Base-by-base conservation (phyloP, 1,140 invertebrate genomes). In the Scaptomyza graminum region DNA sequence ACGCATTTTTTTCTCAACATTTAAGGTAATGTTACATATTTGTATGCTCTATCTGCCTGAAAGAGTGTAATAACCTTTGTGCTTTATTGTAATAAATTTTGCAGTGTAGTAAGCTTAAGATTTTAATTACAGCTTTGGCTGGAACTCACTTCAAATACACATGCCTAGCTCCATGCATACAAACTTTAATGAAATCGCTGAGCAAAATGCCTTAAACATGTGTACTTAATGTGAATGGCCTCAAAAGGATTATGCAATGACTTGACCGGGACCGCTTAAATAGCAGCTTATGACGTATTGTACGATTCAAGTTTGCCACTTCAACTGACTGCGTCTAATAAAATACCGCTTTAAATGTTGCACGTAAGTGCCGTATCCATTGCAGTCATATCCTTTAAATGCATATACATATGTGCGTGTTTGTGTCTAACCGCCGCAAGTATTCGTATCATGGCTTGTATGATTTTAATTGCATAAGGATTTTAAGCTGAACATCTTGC, bases 341-440 rank as follows among this genome's bases (percentile, higher is more conserved):
- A 85, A 85, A 87, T 81, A 43, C 64, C 74, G 71, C 75, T 82
- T 81, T 49, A 87, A 87, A 81, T 82, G 78, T 79, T 55, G 64
- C 74, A 81, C 67, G 69, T 85, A 85, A 87, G 81, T 81, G 74
- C 57, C 51, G 47, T 64, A 47, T 60, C 55, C 78, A 71, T 52
- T 61, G 60, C 46, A 64, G 41, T 49, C 22, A 43, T 50, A 9
- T 55, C 41, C 18, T 41, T n/a, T 46, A 25, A 11, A 6, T 16
- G 13, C 9, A 22, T 2, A 22, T 22, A 22, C 18, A 5, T 28
- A 9, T 18, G 8, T 61, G 39, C 57, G 46, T 78, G 57, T 46
- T 43, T 49, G 18, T 39, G 37, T 55, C 37, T 80, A 85, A 85
- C 85, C 80, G 62, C 65, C 63, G 12, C 63, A 74, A 85, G 65